Conservation (phyloP, 2,888 invertebrate species). For the Cryptophagus acutangulus region DNA sequence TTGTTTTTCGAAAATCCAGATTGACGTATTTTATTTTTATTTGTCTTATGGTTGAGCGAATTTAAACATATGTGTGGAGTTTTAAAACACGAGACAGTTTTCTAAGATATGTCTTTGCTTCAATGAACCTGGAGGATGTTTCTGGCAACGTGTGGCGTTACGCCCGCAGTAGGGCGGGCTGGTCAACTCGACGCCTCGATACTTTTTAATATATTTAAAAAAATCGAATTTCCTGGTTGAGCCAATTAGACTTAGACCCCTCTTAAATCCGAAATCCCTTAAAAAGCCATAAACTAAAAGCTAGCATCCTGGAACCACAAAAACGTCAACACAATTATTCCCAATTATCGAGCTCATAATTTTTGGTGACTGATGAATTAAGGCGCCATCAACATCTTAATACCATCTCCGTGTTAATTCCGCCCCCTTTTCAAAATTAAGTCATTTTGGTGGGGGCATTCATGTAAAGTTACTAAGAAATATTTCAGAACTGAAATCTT, state of each 20-base stretch:
- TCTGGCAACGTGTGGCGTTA: constrained; percentile 35
- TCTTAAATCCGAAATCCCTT: no score
- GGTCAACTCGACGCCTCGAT: constrained; percentile 32
- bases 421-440: constrained; percentile 41
- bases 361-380: constrained; percentile 9
- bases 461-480: constrained; percentile 30
- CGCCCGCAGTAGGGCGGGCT: constrained; percentile 37
- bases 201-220: neutral
- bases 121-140: constrained; percentile 34
- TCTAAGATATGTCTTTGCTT: constrained; percentile 30
- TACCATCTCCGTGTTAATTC: constrained; percentile 29
- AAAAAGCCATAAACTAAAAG: neutral
- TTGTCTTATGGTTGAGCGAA: constrained; percentile 14
- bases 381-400: constrained; percentile 33
- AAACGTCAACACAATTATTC: constrained; percentile 41
- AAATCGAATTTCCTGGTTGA: no score
- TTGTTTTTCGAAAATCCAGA: no score
- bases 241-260: no score
- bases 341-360: constrained; percentile 41
- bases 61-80: constrained; percentile 12
- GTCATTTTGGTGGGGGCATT: constrained; percentile 34
- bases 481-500: constrained; percentile 40
- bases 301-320: constrained; percentile 28
- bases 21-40: no score
- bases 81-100: constrained; percentile 28